Conservation (phyloP, 1,140 invertebrate genomes). For the Meloidogyne exigua region DNA sequence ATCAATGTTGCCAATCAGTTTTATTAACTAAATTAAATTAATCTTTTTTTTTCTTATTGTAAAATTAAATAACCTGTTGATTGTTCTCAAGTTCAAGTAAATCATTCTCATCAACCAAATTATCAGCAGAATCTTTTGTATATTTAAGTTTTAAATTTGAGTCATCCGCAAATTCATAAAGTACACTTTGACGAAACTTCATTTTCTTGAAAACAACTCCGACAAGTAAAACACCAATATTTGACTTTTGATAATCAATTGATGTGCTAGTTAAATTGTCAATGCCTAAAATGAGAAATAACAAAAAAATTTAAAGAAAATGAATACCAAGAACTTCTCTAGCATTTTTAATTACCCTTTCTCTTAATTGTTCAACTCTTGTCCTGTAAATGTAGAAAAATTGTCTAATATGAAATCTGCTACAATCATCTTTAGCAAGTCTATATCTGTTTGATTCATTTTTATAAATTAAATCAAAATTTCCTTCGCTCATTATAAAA, state of each 20-base stretch:
- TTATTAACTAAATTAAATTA: slow-evolving; percentile 23
- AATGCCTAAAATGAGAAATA: slow-evolving; percentile 7
- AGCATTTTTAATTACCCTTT: slow-evolving; percentile 19
- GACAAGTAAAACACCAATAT: slow-evolving; percentile 29
- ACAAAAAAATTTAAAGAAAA: slow-evolving; percentile 9
- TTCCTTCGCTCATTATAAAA: neutral
- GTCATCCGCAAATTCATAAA: slow-evolving; percentile 40
- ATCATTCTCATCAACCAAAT: slow-evolving; percentile 29
- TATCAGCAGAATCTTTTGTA: slow-evolving; percentile 24
- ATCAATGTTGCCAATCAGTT: slow-evolving; percentile 34
- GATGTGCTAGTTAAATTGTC: slow-evolving; percentile 1
- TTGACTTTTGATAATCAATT: slow-evolving; percentile 1
- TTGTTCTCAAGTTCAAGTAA: slow-evolving; percentile 42
- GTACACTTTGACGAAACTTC: slow-evolving; percentile 42
- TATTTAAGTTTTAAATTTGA: slow-evolving; percentile 32
- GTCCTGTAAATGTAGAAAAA: slow-evolving; percentile 14
- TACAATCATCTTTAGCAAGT: neutral
- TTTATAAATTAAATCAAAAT: neutral
- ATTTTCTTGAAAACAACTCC: slow-evolving; percentile 40
- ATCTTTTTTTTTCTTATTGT: too few species aligned
- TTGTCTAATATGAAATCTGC: slow-evolving; percentile 17
- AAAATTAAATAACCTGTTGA: slow-evolving; percentile 40
- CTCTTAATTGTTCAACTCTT: slow-evolving; percentile 8
- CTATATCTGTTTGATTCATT: neutral
- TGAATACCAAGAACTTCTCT: slow-evolving; percentile 20